phyloP scores from a whole-genome alignment of 2,113 vertebrate species.

The Empidonax traillii region DNA sequence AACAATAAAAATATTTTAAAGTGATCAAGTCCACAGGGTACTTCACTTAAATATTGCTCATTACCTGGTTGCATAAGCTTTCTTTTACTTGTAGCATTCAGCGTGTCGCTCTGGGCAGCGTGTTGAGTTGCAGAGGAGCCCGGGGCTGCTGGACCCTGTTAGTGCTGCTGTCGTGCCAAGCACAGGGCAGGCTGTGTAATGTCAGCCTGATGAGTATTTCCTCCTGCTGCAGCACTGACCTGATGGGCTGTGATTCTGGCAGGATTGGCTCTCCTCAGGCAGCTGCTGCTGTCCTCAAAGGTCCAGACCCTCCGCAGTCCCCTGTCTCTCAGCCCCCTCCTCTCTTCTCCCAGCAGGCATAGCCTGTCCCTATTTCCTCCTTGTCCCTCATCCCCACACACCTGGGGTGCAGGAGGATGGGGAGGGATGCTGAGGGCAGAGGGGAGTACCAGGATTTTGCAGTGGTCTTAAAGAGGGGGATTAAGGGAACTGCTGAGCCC shows the following conservation, averaged over 20 bases:
- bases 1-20: not conserved
- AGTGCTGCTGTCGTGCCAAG: not conserved
- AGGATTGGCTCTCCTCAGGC: not conserved
- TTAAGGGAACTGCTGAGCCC: not conserved
- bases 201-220: not conserved
- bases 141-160: not conserved
- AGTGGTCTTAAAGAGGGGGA: not conserved
- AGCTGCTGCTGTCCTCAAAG: not conserved
- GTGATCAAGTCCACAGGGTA: not conserved
- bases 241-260: not conserved
- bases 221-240: not conserved
- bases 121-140: not conserved
- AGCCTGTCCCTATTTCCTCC: not conserved
- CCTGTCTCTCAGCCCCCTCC: not conserved
- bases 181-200: not conserved
- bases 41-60: not conserved
- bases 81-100: not conserved
- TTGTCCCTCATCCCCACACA: not conserved
- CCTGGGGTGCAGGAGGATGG: accelerated
- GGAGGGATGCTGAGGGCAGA: not conserved
- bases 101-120: accelerated
- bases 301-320: accelerated
- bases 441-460: not conserved
- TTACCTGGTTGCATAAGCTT: not conserved
- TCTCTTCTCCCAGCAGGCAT: not conserved